phyloP scores from a whole-genome alignment of 2,113 vertebrate species.

The Catharus bicknelli region DNA sequence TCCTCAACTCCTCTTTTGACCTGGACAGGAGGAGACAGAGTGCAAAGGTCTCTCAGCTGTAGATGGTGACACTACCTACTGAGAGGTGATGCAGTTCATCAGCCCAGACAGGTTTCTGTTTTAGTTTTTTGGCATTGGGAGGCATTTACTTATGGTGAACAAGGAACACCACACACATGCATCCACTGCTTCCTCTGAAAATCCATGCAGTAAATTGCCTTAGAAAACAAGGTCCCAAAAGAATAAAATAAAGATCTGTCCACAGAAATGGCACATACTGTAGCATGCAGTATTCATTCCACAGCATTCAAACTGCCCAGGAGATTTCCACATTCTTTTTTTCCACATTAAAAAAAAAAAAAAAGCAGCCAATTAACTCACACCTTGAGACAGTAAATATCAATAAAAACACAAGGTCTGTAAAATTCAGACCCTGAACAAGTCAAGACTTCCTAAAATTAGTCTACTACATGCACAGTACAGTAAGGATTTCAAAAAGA shows the following conservation, averaged over 20 bases:
- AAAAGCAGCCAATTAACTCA: neutral
- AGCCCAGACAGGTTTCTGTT: neutral
- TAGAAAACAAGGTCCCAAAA: neutral
- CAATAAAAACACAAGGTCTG: neutral
- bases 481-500: neutral
- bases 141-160: neutral
- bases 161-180: neutral
- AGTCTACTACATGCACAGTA: neutral
- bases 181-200: neutral
- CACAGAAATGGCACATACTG: neutral
- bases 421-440: rapidly evolving
- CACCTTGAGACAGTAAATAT: neutral
- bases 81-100: neutral
- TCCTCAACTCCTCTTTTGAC: neutral
- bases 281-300: neutral
- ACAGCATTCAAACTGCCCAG: neutral
- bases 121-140: neutral
- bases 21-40: neutral
- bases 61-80: neutral
- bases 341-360: neutral
- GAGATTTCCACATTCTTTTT: neutral
- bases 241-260: neutral
- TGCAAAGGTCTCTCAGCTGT: neutral
- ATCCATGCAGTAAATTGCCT: neutral
- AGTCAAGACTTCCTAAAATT: neutral